Base-by-base conservation (phyloP, 2,888 invertebrate species). In the Habrosyne pyritoides region DNA sequence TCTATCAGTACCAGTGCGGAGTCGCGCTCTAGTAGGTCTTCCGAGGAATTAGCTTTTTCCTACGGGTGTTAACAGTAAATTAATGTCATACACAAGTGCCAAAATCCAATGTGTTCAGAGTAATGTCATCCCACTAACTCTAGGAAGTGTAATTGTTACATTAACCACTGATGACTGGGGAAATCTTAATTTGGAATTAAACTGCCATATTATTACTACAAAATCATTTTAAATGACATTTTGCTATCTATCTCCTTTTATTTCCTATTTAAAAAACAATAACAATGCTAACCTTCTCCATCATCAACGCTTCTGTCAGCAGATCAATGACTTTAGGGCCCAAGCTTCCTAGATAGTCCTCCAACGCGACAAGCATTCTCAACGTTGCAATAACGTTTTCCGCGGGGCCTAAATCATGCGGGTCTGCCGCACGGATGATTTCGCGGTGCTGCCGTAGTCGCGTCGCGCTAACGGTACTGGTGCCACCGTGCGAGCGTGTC, bases 271-370 rank as follows among this genome's bases (percentile, higher is more conserved):
- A n/a, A 6, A 28, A 28, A 28, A 28, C 7, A 28, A 3, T 47
- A 30, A 26, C 24, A 8, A 52, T 1, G 26, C 54, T n/a, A 24
- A 93, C 93, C 86, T 97, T 97, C 75, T 97, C 97, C 86, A 97
- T 94, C 42, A 95, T 95, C 49, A 97, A 82, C 0, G 97, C 97
- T 59, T 95, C 95, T 0, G 95, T 95, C n/a, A 97, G 86, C 62
- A 97, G 81, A 59, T 96, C 95, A 0, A 97, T 95, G 12, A 97
- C 93, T 83, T 95, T 96, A 0, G 97, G 97, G 0, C 97, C 97
- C 6, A 97, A 88, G 36, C 97, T 96, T n/a, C 97, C 97, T 52
- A 98, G 87, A 74, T 96, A 96, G 67, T 95, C 96, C 80, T 98
- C 97, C 5, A 98, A 87, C 0, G 97, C 97, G 0, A 97, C 96